Base-by-base conservation (phyloP, 2,888 invertebrate species). In the Drosophila borborema region DNA sequence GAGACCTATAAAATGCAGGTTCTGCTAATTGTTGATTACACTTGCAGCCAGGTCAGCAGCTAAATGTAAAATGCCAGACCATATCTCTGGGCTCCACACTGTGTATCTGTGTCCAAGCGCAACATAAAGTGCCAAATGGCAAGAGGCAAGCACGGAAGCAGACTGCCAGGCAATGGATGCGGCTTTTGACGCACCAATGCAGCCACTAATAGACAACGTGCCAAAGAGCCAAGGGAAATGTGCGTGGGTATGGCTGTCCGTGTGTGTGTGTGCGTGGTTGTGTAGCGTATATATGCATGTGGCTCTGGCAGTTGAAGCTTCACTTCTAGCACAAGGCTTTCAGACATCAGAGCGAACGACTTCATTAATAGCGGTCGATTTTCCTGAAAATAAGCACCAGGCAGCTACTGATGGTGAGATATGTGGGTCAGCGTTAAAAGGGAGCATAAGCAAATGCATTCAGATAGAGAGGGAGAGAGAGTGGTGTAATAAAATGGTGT, bases 171-270 rank as follows among this genome's bases (percentile, higher is more conserved):
- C 43, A 63, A 56, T 28, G 62, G 28, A 49, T 46, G 73, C 38
- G 56, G 59, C 38, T 62, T 69, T 62, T 48, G 61, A 69, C 49
- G 65, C 53, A 38, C 18, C 51, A 31, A 54, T 64, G 28, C 63
- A 55, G 71, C 61, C 75, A 62, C 71, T 80, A 75, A 77, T 80
- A 74, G 80, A 67, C 80, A 54, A 34, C 56, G 51, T 46, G 53
- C 34, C 38, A 55, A 69, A 69, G 59, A 38, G 34, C 31, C 43
- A 69, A 63, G 60, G 9, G 36, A n/a, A 23, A 16, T 20, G 8
- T 53, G 36, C 7, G 51, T 53, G 51, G 16, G 54, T 4, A 23
- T 10, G 34, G 1, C 9, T 34, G 18, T 18, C 2, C 10, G 9
- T 31, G 10, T 14, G 10, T 20, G 10, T 8, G 34, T 53, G 41